phyloP scores from a whole-genome alignment of 2,888 invertebrate genomes.

The Heliconius ethilla region DNA sequence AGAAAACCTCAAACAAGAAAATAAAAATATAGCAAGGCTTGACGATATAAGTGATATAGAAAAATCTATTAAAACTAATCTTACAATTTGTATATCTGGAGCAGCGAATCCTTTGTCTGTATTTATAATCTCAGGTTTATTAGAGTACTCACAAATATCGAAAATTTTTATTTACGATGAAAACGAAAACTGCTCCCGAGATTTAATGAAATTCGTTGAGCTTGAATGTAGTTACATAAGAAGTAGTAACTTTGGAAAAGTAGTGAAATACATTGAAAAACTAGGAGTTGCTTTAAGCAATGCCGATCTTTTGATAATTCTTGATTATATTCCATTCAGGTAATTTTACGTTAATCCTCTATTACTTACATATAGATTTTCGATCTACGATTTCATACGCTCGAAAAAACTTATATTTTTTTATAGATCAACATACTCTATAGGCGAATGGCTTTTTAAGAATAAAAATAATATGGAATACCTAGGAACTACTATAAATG shows the following conservation, averaged over 20 bases:
- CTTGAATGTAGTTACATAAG: slow-evolving; percentile 62
- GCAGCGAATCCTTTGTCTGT: slow-evolving; percentile 61
- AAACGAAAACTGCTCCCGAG: slow-evolving; percentile 51
- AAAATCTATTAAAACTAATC: slow-evolving; percentile 48
- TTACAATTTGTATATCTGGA: slow-evolving; percentile 66
- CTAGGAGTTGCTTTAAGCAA: slow-evolving; percentile 72
- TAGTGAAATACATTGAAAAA: slow-evolving; percentile 67
- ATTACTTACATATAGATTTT: neutral
- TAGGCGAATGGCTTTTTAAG: slow-evolving; percentile 67
- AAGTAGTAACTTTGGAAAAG: slow-evolving; percentile 57
- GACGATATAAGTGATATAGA: slow-evolving; percentile 38
- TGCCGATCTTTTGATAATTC: slow-evolving; percentile 77
- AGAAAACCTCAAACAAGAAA: slow-evolving; percentile 53
- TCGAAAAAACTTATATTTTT: neutral
- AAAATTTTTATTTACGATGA: slow-evolving; percentile 68
- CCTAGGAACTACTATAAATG: slow-evolving; percentile 76
- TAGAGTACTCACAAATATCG: slow-evolving; percentile 57
- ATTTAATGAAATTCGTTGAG: slow-evolving; percentile 64
- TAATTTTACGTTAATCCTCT: slow-evolving; percentile 50
- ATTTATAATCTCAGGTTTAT: slow-evolving; percentile 65
- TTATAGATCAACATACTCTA: slow-evolving; percentile 58
- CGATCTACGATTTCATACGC: neutral
- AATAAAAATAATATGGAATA: slow-evolving; percentile 66
- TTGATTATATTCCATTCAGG: slow-evolving; percentile 73
- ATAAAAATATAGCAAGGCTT: slow-evolving; percentile 35